These are phyloP conservation scores for Phoxinus phoxinus DNA, from an alignment of 2,113 vertebrate species.

Conservation along the genomic window DNA sequence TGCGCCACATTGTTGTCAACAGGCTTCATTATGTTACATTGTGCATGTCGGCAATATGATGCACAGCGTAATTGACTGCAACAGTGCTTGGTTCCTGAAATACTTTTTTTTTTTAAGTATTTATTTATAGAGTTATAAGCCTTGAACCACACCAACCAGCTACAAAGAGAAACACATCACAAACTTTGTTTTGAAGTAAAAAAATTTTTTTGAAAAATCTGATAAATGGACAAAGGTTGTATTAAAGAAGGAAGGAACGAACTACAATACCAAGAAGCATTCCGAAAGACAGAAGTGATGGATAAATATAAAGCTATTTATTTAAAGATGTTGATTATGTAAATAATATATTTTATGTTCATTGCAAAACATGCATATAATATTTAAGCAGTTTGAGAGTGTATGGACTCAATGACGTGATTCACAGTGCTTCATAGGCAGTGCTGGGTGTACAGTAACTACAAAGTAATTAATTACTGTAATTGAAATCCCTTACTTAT, in stretches of 20 bases:
- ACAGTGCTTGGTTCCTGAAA: background rate
- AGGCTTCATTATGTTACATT: background rate
- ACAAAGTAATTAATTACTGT: too few species aligned
- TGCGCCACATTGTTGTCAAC: background rate
- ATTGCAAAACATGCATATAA: background rate
- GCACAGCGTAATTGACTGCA: background rate
- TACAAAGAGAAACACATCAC: background rate
- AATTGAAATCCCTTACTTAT: too few species aligned
- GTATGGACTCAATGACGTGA: background rate
- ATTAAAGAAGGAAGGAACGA: background rate
- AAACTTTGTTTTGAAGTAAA: background rate
- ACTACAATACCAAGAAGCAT: background rate
- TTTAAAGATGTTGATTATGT: background rate
- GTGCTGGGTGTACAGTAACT: too few species aligned
- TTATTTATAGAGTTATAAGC: background rate
- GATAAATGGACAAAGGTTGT: background rate
- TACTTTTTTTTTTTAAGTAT: background rate
- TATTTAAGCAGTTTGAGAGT: background rate
- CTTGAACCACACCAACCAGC: background rate
- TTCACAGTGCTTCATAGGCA: background rate
- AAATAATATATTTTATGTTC: background rate
- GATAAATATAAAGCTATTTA: background rate
- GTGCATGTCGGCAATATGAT: background rate
- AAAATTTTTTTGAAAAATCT: background rate
- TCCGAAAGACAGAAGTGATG: background rate